These are phyloP conservation scores for Oncorhynchus tshawytscha DNA, from an alignment of 2,113 vertebrate species.

Conservation along the genomic window DNA sequence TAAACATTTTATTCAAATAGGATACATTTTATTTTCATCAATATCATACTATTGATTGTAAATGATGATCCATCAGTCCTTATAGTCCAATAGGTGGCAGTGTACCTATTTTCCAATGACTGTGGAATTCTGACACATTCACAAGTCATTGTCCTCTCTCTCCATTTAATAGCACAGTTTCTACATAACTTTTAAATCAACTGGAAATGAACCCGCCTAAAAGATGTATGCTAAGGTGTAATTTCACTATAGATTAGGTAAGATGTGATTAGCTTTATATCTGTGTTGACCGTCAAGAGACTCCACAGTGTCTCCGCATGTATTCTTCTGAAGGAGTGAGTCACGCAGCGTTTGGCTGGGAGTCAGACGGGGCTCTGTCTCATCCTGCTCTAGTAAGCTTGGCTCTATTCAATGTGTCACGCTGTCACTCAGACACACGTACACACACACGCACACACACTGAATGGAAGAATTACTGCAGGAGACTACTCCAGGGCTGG, in stretches of 20 bases:
- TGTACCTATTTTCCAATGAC: conserved; percentile 3
- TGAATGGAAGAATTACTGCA: background rate
- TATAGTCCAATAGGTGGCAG: conserved; percentile 35
- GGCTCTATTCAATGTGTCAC: background rate
- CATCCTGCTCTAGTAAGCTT: background rate
- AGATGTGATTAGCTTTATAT: too few relatives aligned
- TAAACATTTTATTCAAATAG: background rate
- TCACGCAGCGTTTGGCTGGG: background rate
- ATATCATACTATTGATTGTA: background rate
- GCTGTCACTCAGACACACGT: background rate
- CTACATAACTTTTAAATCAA: too few relatives aligned
- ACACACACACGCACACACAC: too few relatives aligned
- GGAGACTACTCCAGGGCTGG: background rate
- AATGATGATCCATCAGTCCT: background rate
- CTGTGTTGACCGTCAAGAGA: too few relatives aligned
- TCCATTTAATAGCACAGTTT: background rate
- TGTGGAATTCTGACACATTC: background rate
- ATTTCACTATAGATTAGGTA: too few relatives aligned
- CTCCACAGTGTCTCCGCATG: background rate
- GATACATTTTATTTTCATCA: background rate
- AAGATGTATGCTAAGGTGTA: too few relatives aligned
- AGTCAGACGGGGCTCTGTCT: background rate
- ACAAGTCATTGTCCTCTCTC: background rate
- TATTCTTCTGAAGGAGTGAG: background rate
- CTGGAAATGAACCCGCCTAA: too few relatives aligned